Evolutionary conservation across 1,140 invertebrate species (phyloP).

Genomic region (Tetramorium parvispinum): DNA sequence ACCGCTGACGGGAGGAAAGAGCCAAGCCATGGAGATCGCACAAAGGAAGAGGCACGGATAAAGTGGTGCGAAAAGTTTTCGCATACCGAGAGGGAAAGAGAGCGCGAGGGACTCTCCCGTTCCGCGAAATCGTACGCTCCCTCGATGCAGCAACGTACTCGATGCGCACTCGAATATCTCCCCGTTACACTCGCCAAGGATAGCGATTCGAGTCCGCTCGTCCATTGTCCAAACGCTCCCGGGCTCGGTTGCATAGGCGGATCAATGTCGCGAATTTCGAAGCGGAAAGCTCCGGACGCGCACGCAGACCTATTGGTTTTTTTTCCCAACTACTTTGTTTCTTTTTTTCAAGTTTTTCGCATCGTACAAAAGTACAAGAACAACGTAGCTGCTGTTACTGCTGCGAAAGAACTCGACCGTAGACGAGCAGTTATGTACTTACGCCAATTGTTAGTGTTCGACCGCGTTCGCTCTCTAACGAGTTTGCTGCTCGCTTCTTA

Average conservation of each 20-base stretch:
- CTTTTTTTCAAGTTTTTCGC: constrained; percentile 14
- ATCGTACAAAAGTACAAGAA: background rate
- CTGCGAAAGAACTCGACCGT: background rate
- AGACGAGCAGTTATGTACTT: constrained; percentile 19
- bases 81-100: constrained; percentile 29
- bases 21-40: constrained; percentile 31
- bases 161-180: constrained; percentile 37
- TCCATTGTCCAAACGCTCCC: constrained; percentile 48
- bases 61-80: constrained; percentile 55
- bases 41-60: constrained; percentile 48
- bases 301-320: background rate
- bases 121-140: constrained; percentile 19
- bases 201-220: constrained; percentile 23
- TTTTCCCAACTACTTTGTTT: too few species aligned
- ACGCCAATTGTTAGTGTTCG: constrained; percentile 1
- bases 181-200: constrained; percentile 21
- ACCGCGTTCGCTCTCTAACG: background rate
- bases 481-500: constrained; percentile 14
- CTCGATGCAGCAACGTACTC: constrained; percentile 20
- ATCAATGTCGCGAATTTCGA: constrained; percentile 54
- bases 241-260: constrained; percentile 1
- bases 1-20: constrained; percentile 17
- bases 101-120: background rate
- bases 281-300: background rate
- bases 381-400: background rate